phyloP scores from a whole-genome alignment of 2,888 invertebrate genomes.

The Branchinecta sandiegonensis region DNA sequence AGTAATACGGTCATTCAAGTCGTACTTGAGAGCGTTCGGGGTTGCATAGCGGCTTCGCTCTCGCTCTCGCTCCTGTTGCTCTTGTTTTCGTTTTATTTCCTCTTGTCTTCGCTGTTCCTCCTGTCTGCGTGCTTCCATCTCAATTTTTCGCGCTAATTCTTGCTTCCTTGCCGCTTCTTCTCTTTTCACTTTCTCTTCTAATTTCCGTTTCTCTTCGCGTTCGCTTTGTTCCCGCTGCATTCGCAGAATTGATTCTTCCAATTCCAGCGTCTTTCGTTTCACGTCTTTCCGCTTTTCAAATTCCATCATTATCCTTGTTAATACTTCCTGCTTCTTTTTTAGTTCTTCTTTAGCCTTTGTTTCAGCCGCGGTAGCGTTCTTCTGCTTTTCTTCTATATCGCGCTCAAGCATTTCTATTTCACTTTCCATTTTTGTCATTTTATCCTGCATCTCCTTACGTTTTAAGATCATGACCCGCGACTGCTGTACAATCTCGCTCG shows the following conservation, averaged over 20 bases:
- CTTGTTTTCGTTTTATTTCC: neutral
- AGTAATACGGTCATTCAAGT: neutral
- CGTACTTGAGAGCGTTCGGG: neutral
- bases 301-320: neutral
- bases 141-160: slow-evolving; percentile 19
- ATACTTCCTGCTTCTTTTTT: slow-evolving; percentile 16
- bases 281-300: slow-evolving; percentile 7
- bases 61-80: slow-evolving; percentile 8
- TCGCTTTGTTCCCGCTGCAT: neutral
- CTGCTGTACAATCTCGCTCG: slow-evolving; percentile 66
- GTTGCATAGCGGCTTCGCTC: neutral
- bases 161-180: slow-evolving; percentile 8
- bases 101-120: slow-evolving; percentile 21
- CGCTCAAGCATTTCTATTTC: slow-evolving; percentile 44
- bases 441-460: slow-evolving; percentile 79
- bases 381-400: slow-evolving; percentile 7
- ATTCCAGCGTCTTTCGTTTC: neutral
- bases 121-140: slow-evolving; percentile 23
- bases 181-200: slow-evolving; percentile 18
- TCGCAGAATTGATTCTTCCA: neutral
- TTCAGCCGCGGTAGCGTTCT: slow-evolving; percentile 10
- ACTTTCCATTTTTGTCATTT: slow-evolving; percentile 68
- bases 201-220: neutral
- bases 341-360: slow-evolving; percentile 19
- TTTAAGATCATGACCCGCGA: slow-evolving; percentile 78